These are phyloP conservation scores for Uropsilus gracilis DNA, from an alignment of 2,113 vertebrate genomes.

Conservation along the genomic window DNA sequence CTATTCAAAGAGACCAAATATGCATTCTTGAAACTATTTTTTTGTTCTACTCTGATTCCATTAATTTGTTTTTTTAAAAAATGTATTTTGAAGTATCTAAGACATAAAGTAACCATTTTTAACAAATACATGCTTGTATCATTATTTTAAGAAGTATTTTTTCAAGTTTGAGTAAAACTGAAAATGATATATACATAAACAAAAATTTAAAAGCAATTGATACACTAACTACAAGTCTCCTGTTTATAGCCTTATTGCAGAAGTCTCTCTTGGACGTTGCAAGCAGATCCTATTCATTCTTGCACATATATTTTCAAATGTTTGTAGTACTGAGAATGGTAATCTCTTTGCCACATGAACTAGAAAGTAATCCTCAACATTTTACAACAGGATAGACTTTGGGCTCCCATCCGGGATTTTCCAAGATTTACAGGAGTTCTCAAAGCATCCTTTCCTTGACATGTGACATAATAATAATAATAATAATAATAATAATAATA, in stretches of 20 bases:
- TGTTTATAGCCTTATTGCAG: background rate
- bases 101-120: background rate
- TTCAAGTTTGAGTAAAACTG: background rate
- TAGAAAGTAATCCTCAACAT: background rate
- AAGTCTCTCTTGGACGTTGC: background rate
- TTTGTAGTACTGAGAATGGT: background rate
- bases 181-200: background rate
- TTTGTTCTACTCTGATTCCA: background rate
- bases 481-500: background rate
- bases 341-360: background rate
- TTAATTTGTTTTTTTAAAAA: background rate
- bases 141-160: constrained; percentile 28
- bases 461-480: background rate
- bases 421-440: constrained; percentile 2
- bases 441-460: background rate
- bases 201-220: background rate
- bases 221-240: background rate
- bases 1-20: background rate
- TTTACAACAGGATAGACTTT: background rate
- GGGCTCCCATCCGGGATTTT: background rate
- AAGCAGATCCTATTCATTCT: background rate
- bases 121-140: background rate
- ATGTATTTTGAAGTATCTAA: constrained; percentile 43
- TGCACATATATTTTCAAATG: background rate
- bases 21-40: background rate